Base-by-base conservation (phyloP, 2,797 vertebrate genomes). In the Nyctalus aviator region DNA sequence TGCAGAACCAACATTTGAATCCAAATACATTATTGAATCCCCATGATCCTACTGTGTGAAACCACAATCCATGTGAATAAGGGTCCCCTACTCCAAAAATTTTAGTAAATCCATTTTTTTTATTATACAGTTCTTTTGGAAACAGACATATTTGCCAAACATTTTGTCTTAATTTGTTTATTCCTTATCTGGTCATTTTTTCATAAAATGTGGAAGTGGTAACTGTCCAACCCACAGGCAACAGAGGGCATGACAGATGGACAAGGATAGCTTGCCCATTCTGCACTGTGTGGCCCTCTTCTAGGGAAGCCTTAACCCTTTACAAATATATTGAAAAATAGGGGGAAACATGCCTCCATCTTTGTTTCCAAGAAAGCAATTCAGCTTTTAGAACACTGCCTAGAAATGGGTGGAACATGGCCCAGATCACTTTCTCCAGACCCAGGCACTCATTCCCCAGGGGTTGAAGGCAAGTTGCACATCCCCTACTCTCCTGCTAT, bases 181-280 rank as follows among this genome's bases (percentile, higher is more conserved):
- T 50, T 94, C 64, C 6, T 72, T 48, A 44, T 71, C 32, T 90
- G 30, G 53, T 50, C 41, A 81, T 35, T 86, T 91, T 84, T 84
- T 91, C 55, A 41, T n/a, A 64, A n/a, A 88, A 75, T 55, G 14
- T 71, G 10, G 79, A 79, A 62, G 12, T 59, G 57, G 21, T 27
- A n/a, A 44, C 15, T 88, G 11, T 62, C 37, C 27, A 81, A 37
- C 10, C 30, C 13, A 84, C 23, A 62, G 17, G 17, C 2, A 79
- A 55, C 2, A 84, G 17, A 25, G 7, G n/a, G 2, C 27, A 50
- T 4, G 82, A 72, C 71, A 68, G 50, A 64, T 13, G 23, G 8
- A 75, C 20, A 73, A n/a, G 55, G 21, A 5, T 66, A 50, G 41
- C 15, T 78, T 50, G 18, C 25, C 10, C 71, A 77, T 78, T 89